Base-by-base conservation (phyloP, 1,140 invertebrate species). In the Delia radicum region DNA sequence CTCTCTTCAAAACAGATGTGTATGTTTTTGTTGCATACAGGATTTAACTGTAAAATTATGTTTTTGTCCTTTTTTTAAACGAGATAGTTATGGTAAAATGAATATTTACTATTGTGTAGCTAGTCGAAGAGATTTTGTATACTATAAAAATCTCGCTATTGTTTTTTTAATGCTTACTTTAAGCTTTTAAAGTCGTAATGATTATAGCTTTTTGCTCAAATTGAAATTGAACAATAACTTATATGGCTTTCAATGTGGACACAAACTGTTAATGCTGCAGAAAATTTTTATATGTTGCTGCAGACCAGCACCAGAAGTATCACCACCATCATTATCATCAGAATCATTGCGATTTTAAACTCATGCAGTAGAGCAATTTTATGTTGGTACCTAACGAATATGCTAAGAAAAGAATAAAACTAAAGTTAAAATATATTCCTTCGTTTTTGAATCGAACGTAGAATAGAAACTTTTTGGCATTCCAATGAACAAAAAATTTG, bases 171-270 rank as follows among this genome's bases (percentile, higher is more conserved):
- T 67, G 28, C 13, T 18, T 67, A 15, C 63, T 67, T 67, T 31
- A 31, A 29, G 27, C 27, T 67, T 31, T 67, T 18, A 29, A 31
- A 31, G 63, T 67, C 63, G 63, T 67, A 67, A 67, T 31, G 13
- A 31, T 67, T 67, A 29, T 67, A 18, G 63, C 18, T 55, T n/a
- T 31, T n/a, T 31, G 63, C 27, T 31, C 18, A 67, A 67, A 67
- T 27, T 67, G 28, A 67, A 67, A 67, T 67, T 67, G 63, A 18
- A 67, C 28, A 29, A 31, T 67, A 67, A 67, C 63, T 67, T 67
- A 67, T 67, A 31, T 67, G 27, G 28, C 27, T 67, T 31, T 31
- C 28, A 67, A 67, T 67, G 63, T 29, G 63, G 63, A 67, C 15
- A n/a, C 63, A 31, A 67, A 67, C 27, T 55, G 28, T 67, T 29